Evolutionary conservation across 2,888 invertebrate species (phyloP).

Genomic region (Colostygia pectinataria): DNA sequence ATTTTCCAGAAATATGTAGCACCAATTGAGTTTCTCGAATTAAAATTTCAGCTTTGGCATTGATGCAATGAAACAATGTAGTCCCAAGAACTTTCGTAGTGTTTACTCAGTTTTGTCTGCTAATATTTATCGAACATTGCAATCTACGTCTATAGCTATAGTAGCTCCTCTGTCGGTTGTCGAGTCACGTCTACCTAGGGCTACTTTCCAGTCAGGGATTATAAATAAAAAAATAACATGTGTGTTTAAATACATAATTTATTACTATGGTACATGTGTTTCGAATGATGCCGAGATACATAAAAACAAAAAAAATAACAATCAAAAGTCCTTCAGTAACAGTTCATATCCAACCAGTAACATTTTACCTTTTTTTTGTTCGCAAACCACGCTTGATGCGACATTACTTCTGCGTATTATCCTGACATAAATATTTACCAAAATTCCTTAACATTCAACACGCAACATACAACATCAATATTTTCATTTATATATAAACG

Average conservation of each 20-base stretch:
- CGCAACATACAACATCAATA: conserved; percentile 54
- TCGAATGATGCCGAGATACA: conserved; percentile 66
- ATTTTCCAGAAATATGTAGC: too few relatives aligned
- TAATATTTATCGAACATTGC: too few relatives aligned
- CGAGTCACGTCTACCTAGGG: not conserved
- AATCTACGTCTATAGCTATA: too few relatives aligned
- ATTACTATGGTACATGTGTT: conserved; percentile 79
- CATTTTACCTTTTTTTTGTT: conserved; percentile 22
- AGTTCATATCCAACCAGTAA: conserved; percentile 39
- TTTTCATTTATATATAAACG: conserved; percentile 70
- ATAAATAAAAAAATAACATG: conserved; percentile 5
- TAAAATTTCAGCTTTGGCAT: too few relatives aligned
- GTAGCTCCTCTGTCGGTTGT: too few relatives aligned
- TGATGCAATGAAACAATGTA: too few relatives aligned
- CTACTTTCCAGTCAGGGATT: not conserved
- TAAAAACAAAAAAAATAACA: conserved; percentile 38
- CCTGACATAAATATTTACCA: conserved; percentile 51
- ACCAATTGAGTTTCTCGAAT: too few relatives aligned
- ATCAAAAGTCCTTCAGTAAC: conserved; percentile 43
- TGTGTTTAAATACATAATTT: conserved; percentile 80
- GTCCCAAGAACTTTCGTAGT: too few relatives aligned
- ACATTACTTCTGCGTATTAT: conserved; percentile 36
- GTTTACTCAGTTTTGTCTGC: too few relatives aligned
- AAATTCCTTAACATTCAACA: conserved; percentile 53
- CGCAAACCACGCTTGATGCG: conserved; percentile 51